phyloP scores from a whole-genome alignment of 2,888 invertebrate species.

The Calliphora vomitoria region DNA sequence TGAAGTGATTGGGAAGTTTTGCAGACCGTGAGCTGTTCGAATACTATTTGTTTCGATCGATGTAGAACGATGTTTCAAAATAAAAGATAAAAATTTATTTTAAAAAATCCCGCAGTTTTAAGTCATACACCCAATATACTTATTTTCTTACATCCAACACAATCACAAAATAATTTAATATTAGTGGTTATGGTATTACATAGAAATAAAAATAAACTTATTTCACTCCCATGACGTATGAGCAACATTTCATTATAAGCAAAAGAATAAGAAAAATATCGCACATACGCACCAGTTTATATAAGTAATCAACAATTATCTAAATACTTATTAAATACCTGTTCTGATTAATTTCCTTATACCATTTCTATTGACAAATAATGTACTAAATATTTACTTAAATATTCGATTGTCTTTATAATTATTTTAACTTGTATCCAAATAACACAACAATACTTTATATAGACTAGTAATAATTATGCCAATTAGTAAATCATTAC shows the following conservation, averaged over 20 bases:
- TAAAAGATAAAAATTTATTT: no score
- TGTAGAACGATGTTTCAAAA: no score
- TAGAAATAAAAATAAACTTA: neutral
- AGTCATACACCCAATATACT: no score
- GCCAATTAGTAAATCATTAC: slow-evolving; percentile 58
- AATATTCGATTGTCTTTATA: slow-evolving; percentile 4
- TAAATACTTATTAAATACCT: no score
- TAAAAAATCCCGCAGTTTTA: no score
- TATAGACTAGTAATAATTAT: slow-evolving; percentile 17
- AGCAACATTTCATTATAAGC: neutral
- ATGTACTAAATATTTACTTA: slow-evolving; percentile 12
- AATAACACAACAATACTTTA: neutral
- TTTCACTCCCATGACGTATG: neutral
- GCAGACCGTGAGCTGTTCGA: no score
- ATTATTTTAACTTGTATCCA: neutral
- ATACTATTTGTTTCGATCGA: no score
- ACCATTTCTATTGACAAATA: neutral
- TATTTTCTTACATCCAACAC: no score
- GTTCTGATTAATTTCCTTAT: neutral
- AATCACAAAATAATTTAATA: no score
- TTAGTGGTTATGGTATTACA: neutral
- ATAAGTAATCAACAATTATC: neutral
- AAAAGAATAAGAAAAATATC: neutral
- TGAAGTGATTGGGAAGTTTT: no score
- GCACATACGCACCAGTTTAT: neutral